These are phyloP conservation scores for Ennomos fuscantarius DNA, from an alignment of 2,888 invertebrate species.

Conservation along the genomic window DNA sequence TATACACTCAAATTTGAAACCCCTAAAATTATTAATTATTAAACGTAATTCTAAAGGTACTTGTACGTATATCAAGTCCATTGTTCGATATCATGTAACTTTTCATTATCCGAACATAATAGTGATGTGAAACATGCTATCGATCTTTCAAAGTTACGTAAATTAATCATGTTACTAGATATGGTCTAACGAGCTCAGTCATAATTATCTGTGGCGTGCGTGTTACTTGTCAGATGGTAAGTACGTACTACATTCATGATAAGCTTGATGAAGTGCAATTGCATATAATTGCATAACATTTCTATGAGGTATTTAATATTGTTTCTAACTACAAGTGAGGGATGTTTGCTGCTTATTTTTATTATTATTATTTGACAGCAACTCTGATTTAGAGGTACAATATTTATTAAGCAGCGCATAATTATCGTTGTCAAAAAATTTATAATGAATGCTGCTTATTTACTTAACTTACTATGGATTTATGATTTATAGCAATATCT, in stretches of 20 bases:
- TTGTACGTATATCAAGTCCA: conserved; percentile 23
- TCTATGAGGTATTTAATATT: too few relatives aligned
- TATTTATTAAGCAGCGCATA: too few relatives aligned
- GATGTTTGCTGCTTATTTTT: too few relatives aligned
- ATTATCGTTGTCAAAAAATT: too few relatives aligned
- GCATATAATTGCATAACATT: background rate
- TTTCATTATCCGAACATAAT: conserved; percentile 39
- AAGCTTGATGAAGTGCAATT: conserved; percentile 18
- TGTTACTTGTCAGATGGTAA: conserved; percentile 30
- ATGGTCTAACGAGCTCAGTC: conserved; percentile 15
- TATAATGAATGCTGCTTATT: too few relatives aligned
- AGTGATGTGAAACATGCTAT: conserved; percentile 45
- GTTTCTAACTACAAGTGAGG: too few relatives aligned
- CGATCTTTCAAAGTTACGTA: conserved; percentile 36
- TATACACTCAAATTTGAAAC: conserved; percentile 21
- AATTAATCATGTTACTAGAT: conserved; percentile 34
- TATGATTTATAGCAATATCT: background rate
- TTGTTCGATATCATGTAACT: conserved; percentile 30
- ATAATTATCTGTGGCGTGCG: conserved; percentile 30
- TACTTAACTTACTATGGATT: too few relatives aligned
- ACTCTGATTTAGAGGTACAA: too few relatives aligned
- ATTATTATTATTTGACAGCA: too few relatives aligned
- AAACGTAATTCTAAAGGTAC: conserved; percentile 24
- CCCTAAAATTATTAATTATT: conserved; percentile 20
- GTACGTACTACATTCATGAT: conserved; percentile 22